Percentiles rank a stretch among this genome's conserved stretches.
Conservation (phyloP, 2,113 vertebrate genomes). For the Apaloderma vittatum region DNA sequence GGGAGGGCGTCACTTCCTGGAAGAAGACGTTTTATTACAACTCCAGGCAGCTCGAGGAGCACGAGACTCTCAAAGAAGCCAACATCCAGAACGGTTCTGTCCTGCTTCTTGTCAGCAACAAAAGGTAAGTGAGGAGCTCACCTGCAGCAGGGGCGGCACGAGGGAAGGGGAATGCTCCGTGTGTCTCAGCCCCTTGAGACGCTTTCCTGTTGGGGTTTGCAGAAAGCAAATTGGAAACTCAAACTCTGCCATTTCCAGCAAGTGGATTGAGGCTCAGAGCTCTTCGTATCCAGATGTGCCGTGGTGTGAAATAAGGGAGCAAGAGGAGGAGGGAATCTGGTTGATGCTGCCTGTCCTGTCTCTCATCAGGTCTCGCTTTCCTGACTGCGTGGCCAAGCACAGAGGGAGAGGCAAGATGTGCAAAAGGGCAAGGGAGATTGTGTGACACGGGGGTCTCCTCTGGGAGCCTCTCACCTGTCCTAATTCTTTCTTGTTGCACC, state of each 20-base stretch:
- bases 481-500: neutral
- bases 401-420: neutral
- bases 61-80: constrained; percentile 80
- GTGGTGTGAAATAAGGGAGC: neutral
- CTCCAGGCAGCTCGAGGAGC: constrained; percentile 78
- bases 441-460: neutral
- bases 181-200: neutral
- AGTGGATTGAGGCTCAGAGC: neutral
- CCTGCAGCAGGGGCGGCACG: accelerated
- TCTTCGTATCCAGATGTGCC: neutral
- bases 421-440: neutral
- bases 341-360: neutral
- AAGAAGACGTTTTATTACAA: constrained; percentile 84
- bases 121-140: constrained; percentile 48
- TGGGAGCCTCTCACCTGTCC: neutral
- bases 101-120: constrained; percentile 78
- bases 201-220: neutral
- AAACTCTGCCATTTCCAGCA: neutral
- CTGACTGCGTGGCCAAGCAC: neutral
- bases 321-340: neutral
- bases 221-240: neutral
- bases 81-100: constrained; percentile 82
- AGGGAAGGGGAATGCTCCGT: neutral
- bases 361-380: neutral
- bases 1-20: constrained; percentile 82